These are phyloP conservation scores for Acestrorhynchus altus DNA, from an alignment of 2,797 vertebrate genomes.

Conservation along the genomic window DNA sequence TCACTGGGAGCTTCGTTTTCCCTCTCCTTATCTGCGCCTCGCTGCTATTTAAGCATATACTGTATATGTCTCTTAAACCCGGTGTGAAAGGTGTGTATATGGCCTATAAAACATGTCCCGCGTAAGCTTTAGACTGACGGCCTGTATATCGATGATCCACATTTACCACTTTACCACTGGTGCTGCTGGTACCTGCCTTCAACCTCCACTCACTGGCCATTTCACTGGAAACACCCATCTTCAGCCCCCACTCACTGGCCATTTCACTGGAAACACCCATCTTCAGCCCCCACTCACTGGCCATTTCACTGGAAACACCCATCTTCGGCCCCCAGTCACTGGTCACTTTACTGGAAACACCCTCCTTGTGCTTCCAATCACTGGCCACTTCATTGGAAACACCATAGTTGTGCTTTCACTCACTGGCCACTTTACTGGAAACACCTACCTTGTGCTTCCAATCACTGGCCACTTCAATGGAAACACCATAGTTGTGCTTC, in stretches of 20 bases:
- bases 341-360: not conserved
- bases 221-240: too few species aligned
- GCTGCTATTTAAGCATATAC: slow-evolving; percentile 10
- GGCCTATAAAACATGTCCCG: not conserved
- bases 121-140: not conserved
- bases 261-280: not conserved
- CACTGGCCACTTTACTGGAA: not conserved
- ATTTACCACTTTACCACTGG: not conserved
- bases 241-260: not conserved
- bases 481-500: too few species aligned
- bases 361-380: not conserved
- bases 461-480: not conserved
- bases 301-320: not conserved
- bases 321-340: not conserved
- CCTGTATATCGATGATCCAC: not conserved
- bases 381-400: not conserved
- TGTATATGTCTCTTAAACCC: slow-evolving; percentile 1
- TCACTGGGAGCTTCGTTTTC: not conserved
- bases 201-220: too few species aligned
- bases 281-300: not conserved
- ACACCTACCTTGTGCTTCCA: not conserved
- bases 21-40: not conserved
- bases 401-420: not conserved
- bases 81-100: too few species aligned
- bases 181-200: not conserved